Evolutionary conservation across 2,888 invertebrate species (phyloP), one percentile per base, ranked within the genome.

Genomic region (Netelia inedita): DNA sequence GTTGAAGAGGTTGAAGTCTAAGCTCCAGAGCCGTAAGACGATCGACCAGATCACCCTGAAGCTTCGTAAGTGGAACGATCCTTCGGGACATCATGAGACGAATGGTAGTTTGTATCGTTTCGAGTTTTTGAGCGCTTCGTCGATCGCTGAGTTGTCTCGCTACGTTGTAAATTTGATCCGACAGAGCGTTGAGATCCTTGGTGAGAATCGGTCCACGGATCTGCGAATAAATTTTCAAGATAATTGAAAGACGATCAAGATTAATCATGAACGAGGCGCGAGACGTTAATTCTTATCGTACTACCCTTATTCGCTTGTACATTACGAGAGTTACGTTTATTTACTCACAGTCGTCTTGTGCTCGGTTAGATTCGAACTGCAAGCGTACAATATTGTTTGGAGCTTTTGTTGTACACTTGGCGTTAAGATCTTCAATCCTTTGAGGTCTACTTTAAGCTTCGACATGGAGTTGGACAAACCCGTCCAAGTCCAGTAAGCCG

Each of bases 21-120:
- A 97, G 94, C 90, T 97, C 97, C 68, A 97, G 91, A 46, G 96
- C 96, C 0, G 97, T 97, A 88, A 97, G 93, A 91, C 96, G 96
- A 93, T 96, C 97, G 5, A 97, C 95, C 80, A 97, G 95, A 85
- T 96, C 96, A 76, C 97, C 96, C 92, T 96, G 95, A 72, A 96
- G 92, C 89, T 96, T 96, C 92, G 96, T 96, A 88, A 97, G 92
- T 3, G 96, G 96, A 88, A 96, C 96, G 76, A 97, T 94, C 88
- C 96, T 96, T 23, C 95, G 95, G 35, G 95, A 94, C 86, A 96
- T 95, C 23, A 97, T 93, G 85, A 96, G 95, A 90, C 96, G 95
- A 63, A 96, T 96, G 88, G 96, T 94, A 50, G 95, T 94, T 0
- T 95, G 95, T 66, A 97, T 94, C 59, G 96, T 96, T 91, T 97